phyloP scores from a whole-genome alignment of 2,113 vertebrate genomes.

The Chaetodon trifascialis region DNA sequence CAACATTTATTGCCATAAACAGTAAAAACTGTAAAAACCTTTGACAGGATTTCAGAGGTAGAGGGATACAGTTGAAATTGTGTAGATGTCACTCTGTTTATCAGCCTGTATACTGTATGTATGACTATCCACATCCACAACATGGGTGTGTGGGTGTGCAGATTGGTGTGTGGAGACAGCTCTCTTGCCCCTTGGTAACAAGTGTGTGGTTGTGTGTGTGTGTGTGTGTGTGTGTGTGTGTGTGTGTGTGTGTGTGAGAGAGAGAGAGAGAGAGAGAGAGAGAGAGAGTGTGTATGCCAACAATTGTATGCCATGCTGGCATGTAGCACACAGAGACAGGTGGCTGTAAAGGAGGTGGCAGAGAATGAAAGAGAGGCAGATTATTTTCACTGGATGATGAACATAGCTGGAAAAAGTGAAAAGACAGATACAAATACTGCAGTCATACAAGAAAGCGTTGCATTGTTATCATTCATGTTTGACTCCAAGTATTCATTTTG shows the following conservation, averaged over 20 bases:
- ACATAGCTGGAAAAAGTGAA: not conserved
- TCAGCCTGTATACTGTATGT: not conserved
- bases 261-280: not conserved
- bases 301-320: conserved; percentile 50
- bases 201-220: conserved; percentile 19
- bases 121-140: not conserved
- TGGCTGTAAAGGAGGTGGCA: conserved; percentile 56
- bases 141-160: not conserved
- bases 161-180: conserved; percentile 4
- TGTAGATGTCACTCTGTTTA: not conserved
- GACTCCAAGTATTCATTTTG: not conserved
- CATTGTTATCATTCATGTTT: too few species aligned
- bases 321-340: conserved; percentile 53
- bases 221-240: conserved; percentile 2
- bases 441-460: not conserved
- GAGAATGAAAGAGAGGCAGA: conserved; percentile 31
- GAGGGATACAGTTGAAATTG: not conserved
- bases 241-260: not conserved
- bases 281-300: conserved; percentile 23
- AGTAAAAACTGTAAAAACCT: not conserved
- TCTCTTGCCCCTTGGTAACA: conserved; percentile 24
- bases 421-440: not conserved
- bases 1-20: not conserved
- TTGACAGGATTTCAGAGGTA: not conserved
- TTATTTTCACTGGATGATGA: conserved; percentile 30